These are phyloP conservation scores for Drosophila aldrichi DNA, from an alignment of 2,888 invertebrate genomes.

Conservation along the genomic window DNA sequence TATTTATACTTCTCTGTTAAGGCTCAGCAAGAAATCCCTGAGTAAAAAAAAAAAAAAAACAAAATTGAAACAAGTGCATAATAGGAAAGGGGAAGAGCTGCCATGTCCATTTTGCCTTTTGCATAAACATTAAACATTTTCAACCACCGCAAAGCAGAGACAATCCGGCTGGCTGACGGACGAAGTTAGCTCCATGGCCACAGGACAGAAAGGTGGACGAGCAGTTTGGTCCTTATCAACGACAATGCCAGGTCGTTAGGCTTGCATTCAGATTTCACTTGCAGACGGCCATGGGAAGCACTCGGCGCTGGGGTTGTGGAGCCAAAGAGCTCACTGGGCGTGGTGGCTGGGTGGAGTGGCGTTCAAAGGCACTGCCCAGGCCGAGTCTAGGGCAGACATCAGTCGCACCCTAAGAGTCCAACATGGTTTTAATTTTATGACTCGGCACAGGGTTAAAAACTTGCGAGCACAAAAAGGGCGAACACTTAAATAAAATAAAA, in stretches of 20 bases:
- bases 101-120: constrained; percentile 25
- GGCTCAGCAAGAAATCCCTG: not conserved
- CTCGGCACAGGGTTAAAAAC: constrained; percentile 68
- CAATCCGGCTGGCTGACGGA: constrained; percentile 22
- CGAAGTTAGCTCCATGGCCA: constrained; percentile 25
- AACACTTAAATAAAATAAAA: constrained; percentile 62
- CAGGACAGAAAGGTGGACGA: constrained; percentile 43
- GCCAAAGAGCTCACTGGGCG: constrained; percentile 28
- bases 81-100: constrained; percentile 15
- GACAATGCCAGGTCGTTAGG: constrained; percentile 79
- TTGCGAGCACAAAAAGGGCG: constrained; percentile 57
- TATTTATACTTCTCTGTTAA: not conserved
- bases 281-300: constrained; percentile 35
- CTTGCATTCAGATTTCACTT: constrained; percentile 72
- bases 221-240: constrained; percentile 72
- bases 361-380: constrained; percentile 36
- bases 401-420: constrained; percentile 60
- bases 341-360: constrained; percentile 23
- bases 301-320: constrained; percentile 23
- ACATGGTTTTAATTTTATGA: constrained; percentile 76
- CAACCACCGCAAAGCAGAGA: constrained; percentile 49
- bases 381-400: constrained; percentile 34
- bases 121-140: constrained; percentile 59
- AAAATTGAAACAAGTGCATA: constrained; percentile 10
- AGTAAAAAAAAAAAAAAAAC: not conserved